phyloP scores from a whole-genome alignment of 1,140 invertebrate genomes.

The Drosophila novamexicana region DNA sequence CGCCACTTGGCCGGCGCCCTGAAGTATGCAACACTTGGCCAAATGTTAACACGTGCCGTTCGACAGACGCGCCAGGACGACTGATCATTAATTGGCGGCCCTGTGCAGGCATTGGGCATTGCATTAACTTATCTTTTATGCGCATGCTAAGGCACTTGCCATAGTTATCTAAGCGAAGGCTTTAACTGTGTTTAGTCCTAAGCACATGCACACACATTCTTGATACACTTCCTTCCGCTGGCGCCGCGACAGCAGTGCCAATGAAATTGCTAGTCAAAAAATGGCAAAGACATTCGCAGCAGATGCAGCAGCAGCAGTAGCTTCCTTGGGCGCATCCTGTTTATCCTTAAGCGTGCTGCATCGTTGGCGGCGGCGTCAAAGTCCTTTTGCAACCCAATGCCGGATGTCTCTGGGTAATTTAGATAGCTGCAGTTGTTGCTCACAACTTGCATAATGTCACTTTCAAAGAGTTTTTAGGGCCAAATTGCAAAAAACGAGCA shows the following conservation, averaged over 20 bases:
- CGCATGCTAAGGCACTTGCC: conserved; percentile 50
- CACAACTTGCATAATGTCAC: conserved; percentile 76
- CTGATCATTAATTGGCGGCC: conserved; percentile 67
- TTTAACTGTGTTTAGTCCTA: conserved; percentile 24
- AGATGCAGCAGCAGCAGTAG: conserved; percentile 21
- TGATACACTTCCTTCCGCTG: conserved; percentile 69
- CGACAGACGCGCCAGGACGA: conserved; percentile 23
- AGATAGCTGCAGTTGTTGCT: conserved; percentile 72
- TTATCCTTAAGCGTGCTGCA: conserved; percentile 55
- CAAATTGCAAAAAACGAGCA: conserved; percentile 38
- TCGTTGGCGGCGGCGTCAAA: conserved; percentile 22
- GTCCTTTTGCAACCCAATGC: conserved; percentile 48
- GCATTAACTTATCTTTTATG: conserved; percentile 74
- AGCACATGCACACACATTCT: conserved; percentile 33
- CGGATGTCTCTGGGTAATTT: conserved; percentile 83
- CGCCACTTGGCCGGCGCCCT: conserved; percentile 21
- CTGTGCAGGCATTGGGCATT: conserved; percentile 19
- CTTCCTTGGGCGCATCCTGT: conserved; percentile 67
- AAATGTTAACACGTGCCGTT: conserved; percentile 66
- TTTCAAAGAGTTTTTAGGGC: conserved; percentile 61
- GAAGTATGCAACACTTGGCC: conserved; percentile 54
- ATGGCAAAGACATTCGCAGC: conserved; percentile 37
- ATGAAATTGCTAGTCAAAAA: conserved; percentile 57
- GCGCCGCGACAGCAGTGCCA: conserved; percentile 32
- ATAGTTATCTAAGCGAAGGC: conserved; percentile 20